These are phyloP conservation scores for Cataglyphis cursor DNA, from an alignment of 2,888 invertebrate species.

Conservation along the genomic window DNA sequence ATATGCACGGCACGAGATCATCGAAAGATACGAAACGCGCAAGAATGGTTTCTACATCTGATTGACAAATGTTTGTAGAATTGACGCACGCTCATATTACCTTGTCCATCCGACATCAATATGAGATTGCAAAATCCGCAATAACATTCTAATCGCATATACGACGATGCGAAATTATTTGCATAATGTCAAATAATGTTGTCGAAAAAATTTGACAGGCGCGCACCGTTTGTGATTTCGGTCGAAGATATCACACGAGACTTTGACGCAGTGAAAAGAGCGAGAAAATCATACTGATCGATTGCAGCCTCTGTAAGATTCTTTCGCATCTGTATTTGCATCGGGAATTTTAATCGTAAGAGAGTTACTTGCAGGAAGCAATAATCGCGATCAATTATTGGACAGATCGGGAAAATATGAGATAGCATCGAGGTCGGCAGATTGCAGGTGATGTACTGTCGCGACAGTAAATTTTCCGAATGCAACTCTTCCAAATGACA, in stretches of 20 bases:
- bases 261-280: neutral
- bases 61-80: neutral
- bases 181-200: neutral
- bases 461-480: conserved; percentile 33
- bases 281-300: neutral
- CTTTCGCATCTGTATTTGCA: neutral
- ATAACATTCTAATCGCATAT: neutral
- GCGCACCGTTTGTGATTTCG: neutral
- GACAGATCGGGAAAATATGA: neutral
- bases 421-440: conserved; percentile 32
- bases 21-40: neutral
- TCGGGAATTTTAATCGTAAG: neutral
- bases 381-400: conserved; percentile 27
- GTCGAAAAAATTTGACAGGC: neutral
- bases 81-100: neutral
- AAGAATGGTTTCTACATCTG: neutral
- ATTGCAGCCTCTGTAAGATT: neutral
- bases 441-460: conserved; percentile 4
- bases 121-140: neutral
- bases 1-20: neutral
- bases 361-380: neutral
- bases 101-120: neutral
- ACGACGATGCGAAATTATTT: neutral
- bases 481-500: neutral
- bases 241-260: neutral